Evolutionary conservation across 2,113 vertebrate genomes (phyloP).

Genomic region (Sylvicapra grimmia): DNA sequence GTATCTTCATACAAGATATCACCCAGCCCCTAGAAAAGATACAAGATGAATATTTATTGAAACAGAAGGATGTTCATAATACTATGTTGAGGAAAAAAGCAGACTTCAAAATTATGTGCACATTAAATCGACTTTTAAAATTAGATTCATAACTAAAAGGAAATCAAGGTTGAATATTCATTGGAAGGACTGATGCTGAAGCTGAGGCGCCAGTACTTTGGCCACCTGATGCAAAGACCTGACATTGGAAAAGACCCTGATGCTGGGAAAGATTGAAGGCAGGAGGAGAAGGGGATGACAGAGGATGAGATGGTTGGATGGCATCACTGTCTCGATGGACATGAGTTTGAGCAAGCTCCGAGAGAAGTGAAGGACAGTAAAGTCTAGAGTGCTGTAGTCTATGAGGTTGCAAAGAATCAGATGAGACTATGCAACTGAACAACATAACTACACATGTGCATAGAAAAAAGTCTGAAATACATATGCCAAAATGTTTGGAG

Average conservation of each 20-base stretch:
- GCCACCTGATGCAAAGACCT: background rate
- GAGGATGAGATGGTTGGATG: background rate
- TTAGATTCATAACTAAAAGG: background rate
- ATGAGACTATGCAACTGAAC: background rate
- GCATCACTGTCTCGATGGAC: background rate
- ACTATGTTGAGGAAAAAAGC: background rate
- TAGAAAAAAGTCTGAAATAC: background rate
- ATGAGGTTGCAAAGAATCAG: background rate
- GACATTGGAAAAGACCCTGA: background rate
- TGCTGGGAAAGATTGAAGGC: background rate
- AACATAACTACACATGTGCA: background rate
- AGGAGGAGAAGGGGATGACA: background rate
- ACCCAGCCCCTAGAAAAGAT: background rate
- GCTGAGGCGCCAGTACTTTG: background rate
- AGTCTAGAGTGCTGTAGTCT: background rate
- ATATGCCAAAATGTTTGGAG: background rate
- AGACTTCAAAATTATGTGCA: background rate
- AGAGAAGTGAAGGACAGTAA: background rate
- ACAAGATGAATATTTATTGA: background rate
- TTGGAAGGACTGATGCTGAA: background rate
- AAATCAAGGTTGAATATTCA: background rate
- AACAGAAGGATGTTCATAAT: background rate
- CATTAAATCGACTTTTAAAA: background rate
- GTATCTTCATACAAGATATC: background rate
- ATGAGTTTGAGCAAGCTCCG: background rate